Conservation (phyloP, 2,888 invertebrate genomes). For the Platycnemis pennipes region DNA sequence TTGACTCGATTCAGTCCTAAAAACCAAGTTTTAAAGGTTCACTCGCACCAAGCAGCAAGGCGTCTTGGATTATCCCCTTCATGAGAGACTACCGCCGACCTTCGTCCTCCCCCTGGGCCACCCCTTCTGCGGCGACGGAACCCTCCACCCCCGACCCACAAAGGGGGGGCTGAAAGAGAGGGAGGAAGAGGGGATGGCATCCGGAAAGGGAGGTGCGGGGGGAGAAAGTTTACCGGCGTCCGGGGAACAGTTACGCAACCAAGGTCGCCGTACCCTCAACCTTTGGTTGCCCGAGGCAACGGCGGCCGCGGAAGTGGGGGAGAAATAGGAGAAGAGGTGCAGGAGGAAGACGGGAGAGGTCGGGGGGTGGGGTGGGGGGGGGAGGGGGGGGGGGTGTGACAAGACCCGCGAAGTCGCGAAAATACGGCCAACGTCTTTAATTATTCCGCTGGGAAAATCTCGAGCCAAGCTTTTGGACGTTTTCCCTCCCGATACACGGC, state of each 20-base stretch:
- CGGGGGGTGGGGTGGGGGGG: background rate
- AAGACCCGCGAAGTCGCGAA: background rate
- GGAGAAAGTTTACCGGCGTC: background rate
- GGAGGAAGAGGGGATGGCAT: background rate
- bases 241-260: conserved; percentile 57
- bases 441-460: background rate
- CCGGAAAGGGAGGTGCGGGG: background rate
- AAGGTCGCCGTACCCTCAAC: conserved; percentile 60
- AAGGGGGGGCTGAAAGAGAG: background rate
- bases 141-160: background rate
- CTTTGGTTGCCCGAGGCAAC: conserved; percentile 8
- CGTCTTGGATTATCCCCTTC: background rate
- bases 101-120: background rate
- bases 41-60: background rate
- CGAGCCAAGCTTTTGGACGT: background rate
- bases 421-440: background rate
- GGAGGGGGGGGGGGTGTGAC: background rate
- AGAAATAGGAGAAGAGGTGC: background rate
- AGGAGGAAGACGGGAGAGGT: background rate
- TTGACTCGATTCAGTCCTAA: no score
- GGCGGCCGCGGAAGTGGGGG: background rate
- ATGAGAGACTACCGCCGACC: background rate
- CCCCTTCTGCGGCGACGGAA: background rate
- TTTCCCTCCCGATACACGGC: background rate
- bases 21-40: background rate